These are phyloP conservation scores for Erinaceus europaeus DNA, from an alignment of 2,113 vertebrate genomes.

Conservation along the genomic window DNA sequence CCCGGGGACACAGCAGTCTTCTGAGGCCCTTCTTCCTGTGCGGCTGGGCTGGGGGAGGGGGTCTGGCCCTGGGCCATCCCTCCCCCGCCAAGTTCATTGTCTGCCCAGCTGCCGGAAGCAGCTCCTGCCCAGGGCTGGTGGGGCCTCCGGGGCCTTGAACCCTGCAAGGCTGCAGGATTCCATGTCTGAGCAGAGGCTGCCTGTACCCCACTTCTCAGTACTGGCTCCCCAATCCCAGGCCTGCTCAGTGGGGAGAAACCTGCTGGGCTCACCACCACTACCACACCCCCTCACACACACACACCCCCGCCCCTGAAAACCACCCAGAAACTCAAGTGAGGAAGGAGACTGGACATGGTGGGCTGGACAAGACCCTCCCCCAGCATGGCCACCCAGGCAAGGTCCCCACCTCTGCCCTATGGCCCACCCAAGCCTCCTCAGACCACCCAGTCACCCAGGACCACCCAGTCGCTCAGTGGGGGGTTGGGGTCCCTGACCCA, in stretches of 20 bases:
- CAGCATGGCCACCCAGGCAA: too few relatives aligned
- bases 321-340: too few relatives aligned
- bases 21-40: constrained; percentile 49
- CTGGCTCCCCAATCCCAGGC: too few relatives aligned
- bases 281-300: too few relatives aligned
- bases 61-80: constrained; percentile 53
- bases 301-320: too few relatives aligned
- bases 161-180: neutral
- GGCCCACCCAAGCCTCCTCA: accelerated
- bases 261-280: too few relatives aligned
- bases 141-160: neutral
- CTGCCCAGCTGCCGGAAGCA: constrained; percentile 54
- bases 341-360: too few relatives aligned
- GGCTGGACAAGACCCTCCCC: too few relatives aligned
- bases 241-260: too few relatives aligned
- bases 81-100: constrained; percentile 46
- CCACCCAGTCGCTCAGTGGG: neutral
- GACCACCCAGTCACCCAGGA: neutral
- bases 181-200: neutral
- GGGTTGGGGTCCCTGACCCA: too few relatives aligned
- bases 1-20: constrained; percentile 55
- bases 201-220: neutral
- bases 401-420: too few relatives aligned
- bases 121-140: constrained; percentile 23
- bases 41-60: neutral